Evolutionary conservation across 2,797 vertebrate genomes (phyloP).

Genomic region (Cephalopachus bancanus): DNA sequence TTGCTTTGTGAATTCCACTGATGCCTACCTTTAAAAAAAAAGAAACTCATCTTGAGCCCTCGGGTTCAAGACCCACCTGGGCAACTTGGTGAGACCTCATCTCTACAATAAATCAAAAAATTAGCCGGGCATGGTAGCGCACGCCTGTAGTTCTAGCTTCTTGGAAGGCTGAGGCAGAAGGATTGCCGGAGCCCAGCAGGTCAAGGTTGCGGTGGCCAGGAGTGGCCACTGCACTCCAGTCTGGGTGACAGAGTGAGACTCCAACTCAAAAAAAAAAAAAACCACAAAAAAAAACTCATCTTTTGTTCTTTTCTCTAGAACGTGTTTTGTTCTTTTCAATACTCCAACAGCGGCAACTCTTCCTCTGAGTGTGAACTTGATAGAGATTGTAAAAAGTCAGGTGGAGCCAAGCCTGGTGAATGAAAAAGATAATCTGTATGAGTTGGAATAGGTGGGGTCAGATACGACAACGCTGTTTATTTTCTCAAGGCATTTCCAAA

Average conservation of each 20-base stretch:
- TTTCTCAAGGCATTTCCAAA: constrained; percentile 44
- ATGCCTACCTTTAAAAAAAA: background rate
- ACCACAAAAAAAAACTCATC: background rate
- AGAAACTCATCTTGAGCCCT: no score
- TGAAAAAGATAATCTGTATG: background rate
- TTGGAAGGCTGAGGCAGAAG: no score
- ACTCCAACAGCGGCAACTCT: background rate
- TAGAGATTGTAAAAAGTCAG: constrained; percentile 4
- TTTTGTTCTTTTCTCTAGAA: constrained; percentile 48
- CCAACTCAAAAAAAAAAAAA: no score
- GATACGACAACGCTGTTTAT: background rate
- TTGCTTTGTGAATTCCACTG: background rate
- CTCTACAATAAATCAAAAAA: no score
- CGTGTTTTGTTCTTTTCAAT: constrained; percentile 39
- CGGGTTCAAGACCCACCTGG: no score
- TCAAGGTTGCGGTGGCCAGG: no score
- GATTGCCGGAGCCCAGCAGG: no score
- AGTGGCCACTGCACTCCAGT: no score
- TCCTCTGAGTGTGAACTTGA: constrained; percentile 45
- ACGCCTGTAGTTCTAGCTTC: no score
- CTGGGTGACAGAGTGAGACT: no score
- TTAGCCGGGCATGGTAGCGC: no score
- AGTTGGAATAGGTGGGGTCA: background rate
- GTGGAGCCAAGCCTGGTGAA: background rate
- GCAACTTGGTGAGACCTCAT: no score